Percentiles rank a stretch among this genome's conserved stretches.
These are phyloP conservation scores for Engystomops pustulosus DNA, from an alignment of 2,113 vertebrate species.

Conservation along the genomic window DNA sequence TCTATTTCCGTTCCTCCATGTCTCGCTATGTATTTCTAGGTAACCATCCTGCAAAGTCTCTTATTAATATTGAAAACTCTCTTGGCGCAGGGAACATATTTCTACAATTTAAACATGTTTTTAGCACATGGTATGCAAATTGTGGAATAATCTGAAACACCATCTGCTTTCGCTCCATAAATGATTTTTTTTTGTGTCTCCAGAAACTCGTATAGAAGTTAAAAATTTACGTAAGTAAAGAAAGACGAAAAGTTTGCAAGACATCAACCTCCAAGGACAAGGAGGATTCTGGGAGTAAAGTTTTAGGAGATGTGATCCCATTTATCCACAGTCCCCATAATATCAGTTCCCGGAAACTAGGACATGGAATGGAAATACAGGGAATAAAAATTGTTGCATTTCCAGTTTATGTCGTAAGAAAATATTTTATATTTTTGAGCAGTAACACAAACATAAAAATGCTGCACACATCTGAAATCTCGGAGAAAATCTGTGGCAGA, in stretches of 20 bases:
- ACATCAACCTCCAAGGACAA: not conserved
- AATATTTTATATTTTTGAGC: not conserved
- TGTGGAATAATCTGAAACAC: constrained; percentile 38
- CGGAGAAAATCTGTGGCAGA: too few species aligned
- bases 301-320: too few species aligned
- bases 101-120: constrained; percentile 57
- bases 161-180: constrained; percentile 36
- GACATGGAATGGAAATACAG: not conserved
- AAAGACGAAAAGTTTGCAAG: constrained; percentile 15
- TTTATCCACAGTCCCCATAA: too few species aligned
- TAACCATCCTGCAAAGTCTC: not conserved
- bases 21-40: not conserved
- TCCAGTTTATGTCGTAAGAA: constrained; percentile 1
- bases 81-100: constrained; percentile 46
- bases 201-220: constrained; percentile 13
- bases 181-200: constrained; percentile 14
- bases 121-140: constrained; percentile 53
- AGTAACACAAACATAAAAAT: not conserved
- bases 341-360: not conserved
- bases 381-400: not conserved
- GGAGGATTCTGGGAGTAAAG: not conserved
- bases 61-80: constrained; percentile 34
- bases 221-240: not conserved
- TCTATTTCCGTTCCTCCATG: constrained; percentile 3
- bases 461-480: too few species aligned